A percentile compares a stretch with the other conserved stretches of the same genome.
phyloP scores from a whole-genome alignment of 2,888 invertebrate genomes.

The Synergus gifuensis region DNA sequence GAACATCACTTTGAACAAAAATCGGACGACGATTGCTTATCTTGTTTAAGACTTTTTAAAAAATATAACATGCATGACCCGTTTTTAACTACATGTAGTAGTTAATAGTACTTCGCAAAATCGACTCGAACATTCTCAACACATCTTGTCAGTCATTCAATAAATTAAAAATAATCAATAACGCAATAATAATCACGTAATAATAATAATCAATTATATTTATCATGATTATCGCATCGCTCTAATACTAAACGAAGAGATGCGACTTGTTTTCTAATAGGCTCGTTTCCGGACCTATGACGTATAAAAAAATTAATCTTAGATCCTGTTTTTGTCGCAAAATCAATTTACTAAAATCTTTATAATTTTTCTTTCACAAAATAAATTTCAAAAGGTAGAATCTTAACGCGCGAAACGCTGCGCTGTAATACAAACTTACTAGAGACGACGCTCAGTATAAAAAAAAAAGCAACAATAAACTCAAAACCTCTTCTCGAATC shows the following conservation, averaged over 20 bases:
- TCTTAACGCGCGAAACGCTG: slow-evolving; percentile 32
- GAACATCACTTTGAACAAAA: slow-evolving; percentile 33
- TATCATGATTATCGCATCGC: slow-evolving; percentile 4
- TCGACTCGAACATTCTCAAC: slow-evolving; percentile 45
- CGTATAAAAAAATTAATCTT: slow-evolving; percentile 24
- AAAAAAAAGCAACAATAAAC: slow-evolving; percentile 1
- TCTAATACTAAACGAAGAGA: slow-evolving; percentile 33
- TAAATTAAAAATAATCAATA: slow-evolving; percentile 53
- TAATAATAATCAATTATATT: slow-evolving; percentile 22
- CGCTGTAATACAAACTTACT: slow-evolving; percentile 12
- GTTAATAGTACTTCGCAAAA: slow-evolving; percentile 7
- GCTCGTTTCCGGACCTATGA: slow-evolving; percentile 6
- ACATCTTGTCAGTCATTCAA: slow-evolving; percentile 49
- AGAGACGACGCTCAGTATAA: slow-evolving; percentile 15
- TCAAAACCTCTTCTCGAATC: neutral
- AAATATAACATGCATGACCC: slow-evolving; percentile 4
- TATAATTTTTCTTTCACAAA: neutral
- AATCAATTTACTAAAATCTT: slow-evolving; percentile 3
- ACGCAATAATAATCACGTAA: slow-evolving; percentile 43
- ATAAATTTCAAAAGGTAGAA: neutral
- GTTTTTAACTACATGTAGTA: slow-evolving; percentile 16
- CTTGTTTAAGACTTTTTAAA: neutral
- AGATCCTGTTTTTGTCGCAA: slow-evolving; percentile 10
- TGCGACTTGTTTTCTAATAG: slow-evolving; percentile 23
- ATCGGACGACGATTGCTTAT: slow-evolving; percentile 34